Evolutionary conservation across 2,888 invertebrate species (phyloP).

Genomic region (Drosophila buzzatii): DNA sequence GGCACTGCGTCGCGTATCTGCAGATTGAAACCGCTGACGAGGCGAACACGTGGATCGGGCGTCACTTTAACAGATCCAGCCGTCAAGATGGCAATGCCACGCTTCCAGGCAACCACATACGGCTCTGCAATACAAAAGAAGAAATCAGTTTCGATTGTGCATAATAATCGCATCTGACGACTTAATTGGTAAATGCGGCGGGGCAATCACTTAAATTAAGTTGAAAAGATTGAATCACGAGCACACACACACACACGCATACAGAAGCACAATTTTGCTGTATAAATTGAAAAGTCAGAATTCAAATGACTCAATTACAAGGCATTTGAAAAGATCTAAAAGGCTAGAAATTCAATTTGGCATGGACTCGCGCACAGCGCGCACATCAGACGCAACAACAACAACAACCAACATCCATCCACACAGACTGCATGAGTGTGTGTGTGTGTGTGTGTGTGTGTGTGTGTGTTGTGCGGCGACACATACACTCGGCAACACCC

Average conservation of each 20-base stretch:
- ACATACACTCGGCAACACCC: constrained; percentile 77
- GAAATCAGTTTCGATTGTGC: constrained; percentile 4
- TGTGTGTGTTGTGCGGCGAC: constrained; percentile 30
- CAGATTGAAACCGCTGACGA: constrained; percentile 88
- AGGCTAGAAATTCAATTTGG: constrained; percentile 81
- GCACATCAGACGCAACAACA: constrained; percentile 27
- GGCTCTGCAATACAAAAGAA: constrained; percentile 85
- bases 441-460: neutral
- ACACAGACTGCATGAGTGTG: neutral
- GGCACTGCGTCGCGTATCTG: constrained; percentile 88
- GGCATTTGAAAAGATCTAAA: constrained; percentile 77
- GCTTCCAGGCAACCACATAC: constrained; percentile 89
- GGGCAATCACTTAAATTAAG: constrained; percentile 66
- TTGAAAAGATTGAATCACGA: constrained; percentile 65
- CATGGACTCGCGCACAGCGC: constrained; percentile 65
- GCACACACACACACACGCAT: constrained; percentile 17
- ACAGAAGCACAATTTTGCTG: constrained; percentile 27
- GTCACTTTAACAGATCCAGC: constrained; percentile 89
- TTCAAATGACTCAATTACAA: constrained; percentile 80
- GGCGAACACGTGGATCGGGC: constrained; percentile 88
- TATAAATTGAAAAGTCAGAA: constrained; percentile 76
- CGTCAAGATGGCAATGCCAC: constrained; percentile 88
- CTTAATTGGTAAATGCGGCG: constrained; percentile 54
- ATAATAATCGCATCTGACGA: constrained; percentile 39
- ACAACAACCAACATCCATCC: neutral